Base-by-base conservation (phyloP, 2,797 vertebrate species). In the Psittacula derbiana region DNA sequence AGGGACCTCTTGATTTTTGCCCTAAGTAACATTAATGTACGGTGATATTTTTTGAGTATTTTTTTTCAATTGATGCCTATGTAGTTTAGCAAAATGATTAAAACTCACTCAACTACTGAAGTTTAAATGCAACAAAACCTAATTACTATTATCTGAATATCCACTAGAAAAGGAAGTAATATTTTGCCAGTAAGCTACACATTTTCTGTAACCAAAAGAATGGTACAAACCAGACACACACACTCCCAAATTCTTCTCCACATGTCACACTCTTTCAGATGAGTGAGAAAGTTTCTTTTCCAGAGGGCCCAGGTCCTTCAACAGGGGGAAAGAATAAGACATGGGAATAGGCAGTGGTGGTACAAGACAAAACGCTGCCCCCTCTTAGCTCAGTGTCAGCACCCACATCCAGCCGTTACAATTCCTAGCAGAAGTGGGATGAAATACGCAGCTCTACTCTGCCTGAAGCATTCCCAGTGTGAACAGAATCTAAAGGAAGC, bases 401-500 rank as follows among this genome's bases (percentile, higher is more conserved):
- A 86, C 83, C 41, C 90, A 78, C 80, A 86, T 23, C 69, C 90
- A 91, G 62, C 72, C 1, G 1, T 41, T 82, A 90, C 73, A 96
- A 64, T 50, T 75, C 83, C 40, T 38, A 62, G 76, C 50, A 96
- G 71, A 89, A 95, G 69, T 16, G 24, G 78, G 64, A 96, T 95
- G 90, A 95, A 97, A 95, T 87, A 96, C 3, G 27, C 80, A 84
- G 70, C 67, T 90, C 76, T 74, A 31, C 66, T 79, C 90, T 86
- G 94, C 95, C 95, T 86, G 89, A 27, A 96, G 92, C 95, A 85
- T 49, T 96, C 95, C 90, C 93, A 95, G 92, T 84, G 87, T 88
- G 95, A 96, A 79, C 43, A 96, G 66, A 97, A 93, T 97, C 95
- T 96, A 95, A 93, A 96, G 91, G 94, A 97, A 96, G 80, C 88